Evolutionary conservation across 1,140 invertebrate species (phyloP), one percentile per base, ranked within the genome.

Genomic region (Aradophagus sp.): DNA sequence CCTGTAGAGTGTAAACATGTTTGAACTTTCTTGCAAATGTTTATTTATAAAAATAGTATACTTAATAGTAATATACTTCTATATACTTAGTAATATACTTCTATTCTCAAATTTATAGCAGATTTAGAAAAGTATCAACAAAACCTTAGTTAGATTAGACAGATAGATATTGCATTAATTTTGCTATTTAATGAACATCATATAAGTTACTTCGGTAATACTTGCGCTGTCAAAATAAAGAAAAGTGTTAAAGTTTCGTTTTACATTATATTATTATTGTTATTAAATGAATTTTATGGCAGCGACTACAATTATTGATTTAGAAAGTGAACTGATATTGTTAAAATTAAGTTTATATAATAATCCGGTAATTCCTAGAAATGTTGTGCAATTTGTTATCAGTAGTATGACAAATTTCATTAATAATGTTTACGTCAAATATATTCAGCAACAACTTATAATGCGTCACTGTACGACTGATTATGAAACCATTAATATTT

Each of bases 1-100:
- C 16, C 45, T 11, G 14, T 6, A 5, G 16, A 48, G 5, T 35
- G 45, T 31, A 48, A 35, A 35, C 45, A 48, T 12, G 32, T 48
- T 1, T 48, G 45, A 13, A 35, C 11, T 14, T 35, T 48, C 35
- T 13, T 48, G 2, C 10, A 15, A 48, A 23, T 4, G 1, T 10
- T 0, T 29, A 2, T 3, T 29, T 44, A 27, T 16, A 44, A 44
- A 27, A 13, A 29, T 29, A 5, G 4, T 5, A 23, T 8, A 5
- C 20, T 5, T 5, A 5, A 13, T 27, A 23, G 20, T 10, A 44
- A n/a, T n/a, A n/a, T n/a, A n/a, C n/a, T n/a, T n/a, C n/a, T n/a
- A n/a, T n/a, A n/a, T n/a, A n/a, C n/a, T n/a, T n/a, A 44, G 26
- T 13, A 1, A 15, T 44, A 29, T 13, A 29, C 39, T 14, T 44